Evolutionary conservation across 2,797 vertebrate species (phyloP), one percentile per base, ranked within the genome.

Genomic region (Cryptoblepharus egeriae): DNA sequence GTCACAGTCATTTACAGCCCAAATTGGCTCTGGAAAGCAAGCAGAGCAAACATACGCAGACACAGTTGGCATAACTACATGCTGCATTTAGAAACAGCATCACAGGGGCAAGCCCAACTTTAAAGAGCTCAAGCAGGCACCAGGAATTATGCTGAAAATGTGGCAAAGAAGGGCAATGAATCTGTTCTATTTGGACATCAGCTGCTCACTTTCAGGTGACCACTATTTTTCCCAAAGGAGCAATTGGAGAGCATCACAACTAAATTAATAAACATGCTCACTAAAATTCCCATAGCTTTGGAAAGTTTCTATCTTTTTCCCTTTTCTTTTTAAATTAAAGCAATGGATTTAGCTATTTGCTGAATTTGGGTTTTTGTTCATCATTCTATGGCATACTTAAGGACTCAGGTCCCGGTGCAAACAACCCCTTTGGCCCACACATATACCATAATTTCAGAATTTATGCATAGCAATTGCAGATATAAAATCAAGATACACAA

Each of bases 371-470:
- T 18, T 15, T 35, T 30, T 28, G 3, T 15, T 45, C 37, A 55
- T 30, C 72, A 57, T 78, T 58, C 49, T 52, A 61, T 77, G 39
- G 39, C 24, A 73, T 35, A n/a, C 35, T 64, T 73, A 83, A 37
- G 49, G 67, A 67, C 63, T 67, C 63, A 58, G 45, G 32, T 67
- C 58, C 35, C 58, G 49, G 35, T 73, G n/a, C 63, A 77, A 58
- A 13, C 28, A 72, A 58, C 45, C 20, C n/a, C 4, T 9, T 67
- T 65, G 28, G 69, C 32, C 37, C 45, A 42, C 37, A 79, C 35
- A n/a, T 45, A 52, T 60, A 28, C 55, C n/a, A n/a, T n/a, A 68
- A 49, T 74, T 84, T 60, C 52, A 74, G 70, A 79, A 79, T 79
- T 79, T 67, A 74, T 39, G 35, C 60, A 49, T 6, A 35, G 45